Evolutionary conservation across 2,113 vertebrate species (phyloP).

Genomic region (Coryphaenoides rupestris): DNA sequence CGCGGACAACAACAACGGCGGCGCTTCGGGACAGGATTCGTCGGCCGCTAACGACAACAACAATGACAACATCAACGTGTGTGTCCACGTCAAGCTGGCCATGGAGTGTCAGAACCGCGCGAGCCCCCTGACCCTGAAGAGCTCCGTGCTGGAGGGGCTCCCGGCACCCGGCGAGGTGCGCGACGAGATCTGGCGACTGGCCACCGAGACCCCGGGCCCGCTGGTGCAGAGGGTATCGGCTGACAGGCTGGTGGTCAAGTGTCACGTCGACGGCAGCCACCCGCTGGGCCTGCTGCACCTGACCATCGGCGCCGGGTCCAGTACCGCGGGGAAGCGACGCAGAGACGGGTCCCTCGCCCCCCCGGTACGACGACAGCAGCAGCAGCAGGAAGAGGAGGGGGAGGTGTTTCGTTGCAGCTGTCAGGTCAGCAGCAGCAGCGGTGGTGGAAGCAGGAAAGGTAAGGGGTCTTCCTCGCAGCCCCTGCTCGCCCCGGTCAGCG

Average conservation of each 20-base stretch:
- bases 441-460: too few species aligned
- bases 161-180: conserved; percentile 71
- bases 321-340: conserved; percentile 48
- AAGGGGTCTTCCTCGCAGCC: background rate
- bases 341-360: conserved; percentile 18
- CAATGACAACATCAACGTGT: conserved; percentile 77
- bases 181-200: conserved; percentile 85
- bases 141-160: conserved; percentile 76
- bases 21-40: conserved; percentile 23
- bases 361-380: too few species aligned
- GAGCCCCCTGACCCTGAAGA: conserved; percentile 83
- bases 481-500: conserved; percentile 1
- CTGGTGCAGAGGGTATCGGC: conserved; percentile 83
- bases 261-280: conserved; percentile 75
- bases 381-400: background rate
- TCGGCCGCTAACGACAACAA: too few species aligned
- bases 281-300: conserved; percentile 85
- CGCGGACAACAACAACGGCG: conserved; percentile 1
- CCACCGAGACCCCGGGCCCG: conserved; percentile 81
- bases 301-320: conserved; percentile 56
- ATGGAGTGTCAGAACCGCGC: conserved; percentile 77
- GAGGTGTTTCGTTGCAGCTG: conserved; percentile 59
- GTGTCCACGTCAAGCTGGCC: conserved; percentile 84
- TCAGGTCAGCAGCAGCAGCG: conserved; percentile 24
- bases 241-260: conserved; percentile 83